A percentile compares a stretch with the other conserved stretches of the same genome.
phyloP scores from a whole-genome alignment of 2,888 invertebrate genomes.

The Lasioglossum vierecki region DNA sequence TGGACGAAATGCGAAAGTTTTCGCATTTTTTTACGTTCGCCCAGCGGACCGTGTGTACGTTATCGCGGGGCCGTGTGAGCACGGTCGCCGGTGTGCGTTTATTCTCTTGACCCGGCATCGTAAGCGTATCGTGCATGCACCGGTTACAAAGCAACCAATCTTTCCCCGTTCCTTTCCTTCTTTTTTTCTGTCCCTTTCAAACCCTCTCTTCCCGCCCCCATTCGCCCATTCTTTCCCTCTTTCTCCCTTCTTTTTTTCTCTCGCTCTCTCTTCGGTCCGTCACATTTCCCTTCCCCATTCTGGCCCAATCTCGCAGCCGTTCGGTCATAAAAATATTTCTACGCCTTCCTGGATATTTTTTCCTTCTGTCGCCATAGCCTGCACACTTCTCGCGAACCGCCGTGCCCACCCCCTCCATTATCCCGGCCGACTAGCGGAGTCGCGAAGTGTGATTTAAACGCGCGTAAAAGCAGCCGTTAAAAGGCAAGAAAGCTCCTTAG shows the following conservation, averaged over 20 bases:
- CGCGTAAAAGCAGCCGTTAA: slow-evolving; percentile 83
- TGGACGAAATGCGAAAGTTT: slow-evolving; percentile 77
- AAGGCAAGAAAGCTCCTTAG: slow-evolving; percentile 83
- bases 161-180: slow-evolving; percentile 51
- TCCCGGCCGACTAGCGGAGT: slow-evolving; percentile 56
- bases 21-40: slow-evolving; percentile 80
- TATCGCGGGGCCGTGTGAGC: slow-evolving; percentile 36
- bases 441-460: slow-evolving; percentile 82
- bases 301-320: slow-evolving; percentile 62
- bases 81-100: slow-evolving; percentile 39
- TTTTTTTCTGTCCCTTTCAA: slow-evolving; percentile 32
- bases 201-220: not conserved
- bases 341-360: slow-evolving; percentile 72
- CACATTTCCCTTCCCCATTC: slow-evolving; percentile 39
- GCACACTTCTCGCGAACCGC: slow-evolving; percentile 51
- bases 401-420: slow-evolving; percentile 38
- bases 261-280: slow-evolving; percentile 13
- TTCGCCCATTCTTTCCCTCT: not conserved
- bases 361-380: slow-evolving; percentile 54
- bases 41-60: slow-evolving; percentile 53
- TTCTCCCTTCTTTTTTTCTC: not conserved
- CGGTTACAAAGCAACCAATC: slow-evolving; percentile 61
- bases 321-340: slow-evolving; percentile 82
- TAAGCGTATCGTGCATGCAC: slow-evolving; percentile 57
- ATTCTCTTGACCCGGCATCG: slow-evolving; percentile 57